A percentile compares a stretch with the other conserved stretches of the same genome.
These are phyloP conservation scores for Apis cerana DNA, from an alignment of 1,140 invertebrate genomes.

Conservation along the genomic window DNA sequence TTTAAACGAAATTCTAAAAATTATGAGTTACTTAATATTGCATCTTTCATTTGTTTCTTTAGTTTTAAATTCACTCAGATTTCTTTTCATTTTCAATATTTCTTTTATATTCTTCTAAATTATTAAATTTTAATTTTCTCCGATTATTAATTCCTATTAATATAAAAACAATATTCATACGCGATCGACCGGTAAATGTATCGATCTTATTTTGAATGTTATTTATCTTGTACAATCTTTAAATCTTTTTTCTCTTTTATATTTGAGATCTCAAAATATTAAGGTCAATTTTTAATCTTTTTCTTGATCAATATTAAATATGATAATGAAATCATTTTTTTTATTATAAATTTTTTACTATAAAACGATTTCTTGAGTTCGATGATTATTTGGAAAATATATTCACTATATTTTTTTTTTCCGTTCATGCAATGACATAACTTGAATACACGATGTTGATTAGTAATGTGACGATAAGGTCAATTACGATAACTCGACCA, in stretches of 20 bases:
- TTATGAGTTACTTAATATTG: neutral
- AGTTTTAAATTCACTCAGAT: neutral
- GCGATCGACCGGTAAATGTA: neutral
- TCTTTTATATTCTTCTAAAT: neutral
- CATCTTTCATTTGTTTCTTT: neutral
- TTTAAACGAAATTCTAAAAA: neutral
- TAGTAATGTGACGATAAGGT: slow-evolving; percentile 30
- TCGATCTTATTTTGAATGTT: neutral
- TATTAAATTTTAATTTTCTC: too few species aligned
- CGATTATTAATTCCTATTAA: neutral
- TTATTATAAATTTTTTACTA: neutral
- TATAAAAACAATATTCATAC: neutral
- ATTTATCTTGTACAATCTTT: neutral
- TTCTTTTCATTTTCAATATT: neutral
- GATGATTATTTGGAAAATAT: neutral
- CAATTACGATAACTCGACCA: slow-evolving; percentile 40
- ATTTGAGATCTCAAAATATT: neutral
- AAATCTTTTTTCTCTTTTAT: neutral
- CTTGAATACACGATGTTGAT: slow-evolving; percentile 23
- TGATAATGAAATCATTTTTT: neutral
- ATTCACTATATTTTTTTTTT: neutral
- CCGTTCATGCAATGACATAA: slow-evolving; percentile 4
- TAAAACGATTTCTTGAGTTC: neutral
- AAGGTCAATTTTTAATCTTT: neutral
- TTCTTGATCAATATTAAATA: neutral